phyloP scores from a whole-genome alignment of 2,888 invertebrate genomes.

The Argynnis bischoffii region DNA sequence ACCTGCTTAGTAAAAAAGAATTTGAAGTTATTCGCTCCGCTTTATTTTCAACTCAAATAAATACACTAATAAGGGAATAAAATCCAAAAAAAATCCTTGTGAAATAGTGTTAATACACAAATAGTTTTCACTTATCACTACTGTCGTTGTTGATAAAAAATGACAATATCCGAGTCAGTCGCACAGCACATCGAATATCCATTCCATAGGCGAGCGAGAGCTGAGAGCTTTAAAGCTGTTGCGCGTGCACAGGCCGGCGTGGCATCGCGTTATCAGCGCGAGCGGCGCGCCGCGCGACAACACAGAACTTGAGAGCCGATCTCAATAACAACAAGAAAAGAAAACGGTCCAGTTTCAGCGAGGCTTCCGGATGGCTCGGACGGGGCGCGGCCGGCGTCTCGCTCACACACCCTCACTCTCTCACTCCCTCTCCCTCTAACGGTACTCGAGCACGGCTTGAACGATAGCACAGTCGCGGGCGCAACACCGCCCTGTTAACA shows the following conservation, averaged over 20 bases:
- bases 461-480: conserved; percentile 76
- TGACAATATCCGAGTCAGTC: conserved; percentile 58
- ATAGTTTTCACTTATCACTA: conserved; percentile 63
- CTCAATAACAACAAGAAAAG: conserved; percentile 83
- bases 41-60: conserved; percentile 45
- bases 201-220: conserved; percentile 58
- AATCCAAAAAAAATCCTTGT: conserved; percentile 40
- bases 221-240: conserved; percentile 69
- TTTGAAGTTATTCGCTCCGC: conserved; percentile 46
- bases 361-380: conserved; percentile 81
- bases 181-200: conserved; percentile 67
- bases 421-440: conserved; percentile 76
- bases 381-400: conserved; percentile 66
- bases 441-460: conserved; percentile 67
- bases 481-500: conserved; percentile 66
- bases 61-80: conserved; percentile 27
- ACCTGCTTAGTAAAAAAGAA: conserved; percentile 51
- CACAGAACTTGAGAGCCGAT: conserved; percentile 81
- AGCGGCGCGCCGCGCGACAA: conserved; percentile 78
- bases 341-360: conserved; percentile 83
- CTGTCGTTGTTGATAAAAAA: conserved; percentile 50
- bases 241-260: conserved; percentile 76
- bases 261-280: conserved; percentile 81
- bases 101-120: conserved; percentile 51
- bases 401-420: conserved; percentile 59